phyloP scores from a whole-genome alignment of 2,113 vertebrate genomes.

The Aegotheles bennettii region DNA sequence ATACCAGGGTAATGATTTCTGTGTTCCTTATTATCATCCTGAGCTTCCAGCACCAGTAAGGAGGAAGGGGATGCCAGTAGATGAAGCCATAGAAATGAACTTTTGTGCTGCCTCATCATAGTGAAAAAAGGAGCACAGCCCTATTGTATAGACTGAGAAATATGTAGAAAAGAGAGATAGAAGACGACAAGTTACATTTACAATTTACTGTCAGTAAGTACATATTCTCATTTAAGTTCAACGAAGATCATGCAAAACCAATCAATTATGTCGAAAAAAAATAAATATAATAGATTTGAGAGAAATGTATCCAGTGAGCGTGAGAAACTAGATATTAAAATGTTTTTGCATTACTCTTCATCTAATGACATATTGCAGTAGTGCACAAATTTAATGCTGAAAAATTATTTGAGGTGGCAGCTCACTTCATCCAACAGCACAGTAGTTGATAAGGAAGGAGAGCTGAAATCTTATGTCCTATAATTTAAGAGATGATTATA shows the following conservation, averaged over 20 bases:
- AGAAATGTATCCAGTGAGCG: not conserved
- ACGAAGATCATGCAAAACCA: not conserved
- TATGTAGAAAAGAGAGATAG: not conserved
- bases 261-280: not conserved
- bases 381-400: not conserved
- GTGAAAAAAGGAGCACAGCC: not conserved
- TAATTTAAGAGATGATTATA: not conserved
- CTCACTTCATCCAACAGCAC: not conserved
- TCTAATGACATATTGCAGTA: not conserved
- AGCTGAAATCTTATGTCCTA: not conserved
- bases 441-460: not conserved
- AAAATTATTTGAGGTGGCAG: not conserved
- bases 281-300: not conserved
- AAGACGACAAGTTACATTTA: not conserved
- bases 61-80: not conserved
- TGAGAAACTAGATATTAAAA: not conserved
- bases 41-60: fast-evolving
- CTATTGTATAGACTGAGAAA: not conserved
- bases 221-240: not conserved
- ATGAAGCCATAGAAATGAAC: not conserved
- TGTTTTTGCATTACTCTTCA: not conserved
- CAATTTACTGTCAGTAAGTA: not conserved
- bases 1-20: not conserved
- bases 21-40: not conserved
- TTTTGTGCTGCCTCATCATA: not conserved